A percentile compares a stretch with the other conserved stretches of the same genome.
phyloP scores from a whole-genome alignment of 1,140 invertebrate species.

The Physella acuta region DNA sequence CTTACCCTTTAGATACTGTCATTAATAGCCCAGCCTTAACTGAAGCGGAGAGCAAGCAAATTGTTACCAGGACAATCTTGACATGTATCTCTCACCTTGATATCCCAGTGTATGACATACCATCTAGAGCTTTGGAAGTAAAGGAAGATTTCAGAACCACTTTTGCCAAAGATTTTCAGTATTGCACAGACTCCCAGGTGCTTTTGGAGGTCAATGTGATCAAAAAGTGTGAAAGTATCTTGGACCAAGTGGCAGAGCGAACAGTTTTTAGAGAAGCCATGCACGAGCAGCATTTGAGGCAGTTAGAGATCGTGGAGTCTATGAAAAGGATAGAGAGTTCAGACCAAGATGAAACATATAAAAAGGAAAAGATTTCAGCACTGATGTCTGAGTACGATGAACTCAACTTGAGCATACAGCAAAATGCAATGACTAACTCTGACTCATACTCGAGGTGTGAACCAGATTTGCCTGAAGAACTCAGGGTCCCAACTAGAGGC shows the following conservation, averaged over 20 bases:
- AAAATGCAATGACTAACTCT: neutral
- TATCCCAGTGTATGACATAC: neutral
- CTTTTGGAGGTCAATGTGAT: slow-evolving; percentile 14
- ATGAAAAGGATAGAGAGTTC: neutral
- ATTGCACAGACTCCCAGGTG: slow-evolving; percentile 5
- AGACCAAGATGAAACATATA: too few relatives aligned
- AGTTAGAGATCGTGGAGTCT: neutral
- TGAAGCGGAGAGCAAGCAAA: neutral
- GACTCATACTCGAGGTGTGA: too few relatives aligned
- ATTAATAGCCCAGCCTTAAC: neutral
- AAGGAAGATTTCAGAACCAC: too few relatives aligned
- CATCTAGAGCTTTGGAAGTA: neutral
- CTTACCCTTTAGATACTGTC: slow-evolving; percentile 1
- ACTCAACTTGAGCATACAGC: too few relatives aligned
- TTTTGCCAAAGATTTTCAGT: neutral
- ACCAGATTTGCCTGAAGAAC: neutral
- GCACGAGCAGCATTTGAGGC: neutral
- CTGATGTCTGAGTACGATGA: neutral
- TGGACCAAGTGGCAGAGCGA: too few relatives aligned
- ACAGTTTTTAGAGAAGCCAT: neutral
- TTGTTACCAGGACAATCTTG: neutral
- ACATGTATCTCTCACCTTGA: neutral
- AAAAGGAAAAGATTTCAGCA: too few relatives aligned
- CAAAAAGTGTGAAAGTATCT: neutral
- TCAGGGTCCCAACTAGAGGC: neutral